Conservation (phyloP, 2,797 vertebrate species). For the Paguma larvata region DNA sequence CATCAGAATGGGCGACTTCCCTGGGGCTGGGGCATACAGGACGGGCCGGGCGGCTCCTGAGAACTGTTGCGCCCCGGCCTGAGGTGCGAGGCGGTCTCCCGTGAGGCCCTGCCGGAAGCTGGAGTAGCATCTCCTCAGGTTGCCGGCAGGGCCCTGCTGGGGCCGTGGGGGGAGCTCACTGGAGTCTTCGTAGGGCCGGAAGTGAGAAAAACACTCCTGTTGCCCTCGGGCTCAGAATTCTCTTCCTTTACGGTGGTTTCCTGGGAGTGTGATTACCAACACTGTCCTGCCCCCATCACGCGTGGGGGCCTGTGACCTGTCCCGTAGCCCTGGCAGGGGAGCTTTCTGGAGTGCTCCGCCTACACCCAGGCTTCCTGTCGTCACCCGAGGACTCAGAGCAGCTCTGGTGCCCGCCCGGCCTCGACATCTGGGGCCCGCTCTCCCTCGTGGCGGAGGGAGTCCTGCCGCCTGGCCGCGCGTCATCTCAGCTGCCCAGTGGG, state of each 20-base stretch:
- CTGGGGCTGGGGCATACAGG: background rate
- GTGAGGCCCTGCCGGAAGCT: background rate
- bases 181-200: too few relatives aligned
- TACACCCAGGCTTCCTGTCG: background rate
- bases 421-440: background rate
- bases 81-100: background rate
- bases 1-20: background rate
- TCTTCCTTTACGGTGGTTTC: background rate
- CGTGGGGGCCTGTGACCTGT: background rate
- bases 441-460: background rate
- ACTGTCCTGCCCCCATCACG: rapidly evolving
- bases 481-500: background rate
- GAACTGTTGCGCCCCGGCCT: background rate
- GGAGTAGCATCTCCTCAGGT: background rate
- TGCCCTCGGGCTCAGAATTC: background rate
- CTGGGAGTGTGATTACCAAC: background rate
- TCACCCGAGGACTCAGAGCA: too few relatives aligned
- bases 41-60: background rate
- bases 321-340: background rate
- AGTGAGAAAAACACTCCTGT: background rate
- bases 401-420: too few relatives aligned
- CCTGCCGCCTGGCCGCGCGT: background rate
- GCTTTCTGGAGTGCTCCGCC: background rate
- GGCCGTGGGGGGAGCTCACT: background rate
- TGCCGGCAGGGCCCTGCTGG: background rate